Percentiles rank a stretch among this genome's conserved stretches.
These are phyloP conservation scores for Chiridota heheva DNA, from an alignment of 35 echinoderm and acorn worm species.

Conservation along the genomic window DNA sequence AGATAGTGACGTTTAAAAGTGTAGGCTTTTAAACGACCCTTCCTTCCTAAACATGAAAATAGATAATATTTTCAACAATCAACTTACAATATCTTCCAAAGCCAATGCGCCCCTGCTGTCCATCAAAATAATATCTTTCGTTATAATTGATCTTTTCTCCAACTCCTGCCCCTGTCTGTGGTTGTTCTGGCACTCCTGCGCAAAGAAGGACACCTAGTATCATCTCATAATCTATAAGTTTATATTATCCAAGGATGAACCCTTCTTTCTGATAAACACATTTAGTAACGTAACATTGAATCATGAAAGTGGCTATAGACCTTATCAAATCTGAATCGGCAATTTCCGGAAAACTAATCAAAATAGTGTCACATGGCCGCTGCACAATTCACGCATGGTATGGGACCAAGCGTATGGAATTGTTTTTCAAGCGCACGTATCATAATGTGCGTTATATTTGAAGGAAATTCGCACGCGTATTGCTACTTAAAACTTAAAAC, in stretches of 20 bases:
- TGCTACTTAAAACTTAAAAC: too few relatives aligned
- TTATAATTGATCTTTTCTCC: slow-evolving; percentile 69
- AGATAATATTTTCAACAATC: not conserved
- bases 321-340: too few relatives aligned
- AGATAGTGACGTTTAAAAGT: not conserved
- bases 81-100: slow-evolving; percentile 61
- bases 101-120: slow-evolving; percentile 49
- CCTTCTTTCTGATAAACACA: too few relatives aligned
- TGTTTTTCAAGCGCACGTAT: too few relatives aligned
- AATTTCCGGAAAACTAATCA: too few relatives aligned
- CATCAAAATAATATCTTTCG: slow-evolving; percentile 43
- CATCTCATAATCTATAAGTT: not conserved
- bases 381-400: too few relatives aligned
- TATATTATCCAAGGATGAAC: not conserved
- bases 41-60: not conserved
- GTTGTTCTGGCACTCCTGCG: slow-evolving; percentile 43
- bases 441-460: too few relatives aligned
- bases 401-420: too few relatives aligned
- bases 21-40: not conserved
- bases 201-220: not conserved
- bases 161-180: slow-evolving; percentile 5
- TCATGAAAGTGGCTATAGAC: too few relatives aligned
- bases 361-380: too few relatives aligned
- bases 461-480: too few relatives aligned
- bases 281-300: too few relatives aligned